These are phyloP conservation scores for Coregonus ussuriensis DNA, from an alignment of 2,797 vertebrate genomes.

Conservation along the genomic window DNA sequence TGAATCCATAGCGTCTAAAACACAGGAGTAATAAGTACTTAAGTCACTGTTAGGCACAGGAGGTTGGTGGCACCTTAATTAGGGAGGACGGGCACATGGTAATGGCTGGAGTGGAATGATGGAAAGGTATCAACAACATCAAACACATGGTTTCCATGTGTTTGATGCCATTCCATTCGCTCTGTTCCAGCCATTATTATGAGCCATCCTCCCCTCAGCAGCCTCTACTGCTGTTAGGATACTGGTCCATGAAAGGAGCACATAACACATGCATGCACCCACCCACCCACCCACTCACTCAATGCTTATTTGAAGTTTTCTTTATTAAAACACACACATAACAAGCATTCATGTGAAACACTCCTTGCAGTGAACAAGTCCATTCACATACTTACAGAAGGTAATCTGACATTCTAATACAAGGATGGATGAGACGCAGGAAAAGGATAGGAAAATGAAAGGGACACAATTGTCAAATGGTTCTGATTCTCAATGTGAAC, in stretches of 20 bases:
- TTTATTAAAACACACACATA: constrained; percentile 18
- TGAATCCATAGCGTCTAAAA: constrained; percentile 88
- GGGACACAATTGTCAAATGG: not conserved
- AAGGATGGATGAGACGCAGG: constrained; percentile 3
- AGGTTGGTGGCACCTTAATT: no score
- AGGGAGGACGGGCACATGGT: no score
- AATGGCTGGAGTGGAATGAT: no score
- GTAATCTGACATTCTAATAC: constrained; percentile 53
- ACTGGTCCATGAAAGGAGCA: not conserved
- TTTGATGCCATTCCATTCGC: no score
- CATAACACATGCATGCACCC: not conserved
- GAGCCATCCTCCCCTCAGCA: no score
- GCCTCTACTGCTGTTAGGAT: not conserved
- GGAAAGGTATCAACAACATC: no score
- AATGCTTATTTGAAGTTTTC: not conserved
- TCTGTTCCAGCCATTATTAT: no score
- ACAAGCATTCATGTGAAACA: constrained; percentile 21
- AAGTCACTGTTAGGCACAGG: not conserved
- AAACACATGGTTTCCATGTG: no score
- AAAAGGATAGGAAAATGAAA: not conserved
- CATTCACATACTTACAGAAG: constrained; percentile 56
- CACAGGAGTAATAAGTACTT: not conserved
- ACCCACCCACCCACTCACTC: constrained; percentile 8
- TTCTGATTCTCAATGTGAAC: not conserved
- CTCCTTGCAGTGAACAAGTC: not conserved